Evolutionary conservation across 2,113 vertebrate species (phyloP).

Genomic region (Tichodroma muraria): DNA sequence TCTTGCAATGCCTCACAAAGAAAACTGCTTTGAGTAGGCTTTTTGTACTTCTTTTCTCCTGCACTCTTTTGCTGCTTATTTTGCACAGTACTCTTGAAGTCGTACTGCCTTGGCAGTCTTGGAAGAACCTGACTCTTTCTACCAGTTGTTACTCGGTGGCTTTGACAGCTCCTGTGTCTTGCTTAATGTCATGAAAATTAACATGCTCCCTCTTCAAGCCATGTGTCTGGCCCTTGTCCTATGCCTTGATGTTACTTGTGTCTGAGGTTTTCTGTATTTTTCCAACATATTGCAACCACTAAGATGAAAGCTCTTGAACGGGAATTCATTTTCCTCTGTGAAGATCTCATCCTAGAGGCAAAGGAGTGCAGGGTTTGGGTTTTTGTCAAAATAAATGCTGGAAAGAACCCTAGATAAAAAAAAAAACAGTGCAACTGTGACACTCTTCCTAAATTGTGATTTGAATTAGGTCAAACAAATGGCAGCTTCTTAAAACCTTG

Average conservation of each 20-base stretch:
- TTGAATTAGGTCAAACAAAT: not conserved
- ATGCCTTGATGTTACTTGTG: not conserved
- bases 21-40: not conserved
- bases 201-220: not conserved
- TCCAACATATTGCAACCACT: not conserved
- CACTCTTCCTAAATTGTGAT: not conserved
- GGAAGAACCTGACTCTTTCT: not conserved
- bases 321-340: not conserved
- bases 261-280: not conserved
- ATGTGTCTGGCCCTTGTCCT: not conserved
- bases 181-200: not conserved
- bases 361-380: not conserved
- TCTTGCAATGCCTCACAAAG: not conserved
- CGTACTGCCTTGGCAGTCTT: not conserved
- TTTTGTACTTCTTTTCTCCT: not conserved
- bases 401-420: not conserved
- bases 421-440: not conserved
- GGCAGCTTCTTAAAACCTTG: not conserved
- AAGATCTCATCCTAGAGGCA: not conserved
- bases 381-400: not conserved
- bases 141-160: not conserved
- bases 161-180: not conserved
- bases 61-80: not conserved
- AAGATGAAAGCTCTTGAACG: not conserved
- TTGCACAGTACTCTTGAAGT: not conserved